A percentile compares a stretch with the other conserved stretches of the same genome.
Conservation (phyloP, 2,113 vertebrate species). For the Sorex araneus region DNA sequence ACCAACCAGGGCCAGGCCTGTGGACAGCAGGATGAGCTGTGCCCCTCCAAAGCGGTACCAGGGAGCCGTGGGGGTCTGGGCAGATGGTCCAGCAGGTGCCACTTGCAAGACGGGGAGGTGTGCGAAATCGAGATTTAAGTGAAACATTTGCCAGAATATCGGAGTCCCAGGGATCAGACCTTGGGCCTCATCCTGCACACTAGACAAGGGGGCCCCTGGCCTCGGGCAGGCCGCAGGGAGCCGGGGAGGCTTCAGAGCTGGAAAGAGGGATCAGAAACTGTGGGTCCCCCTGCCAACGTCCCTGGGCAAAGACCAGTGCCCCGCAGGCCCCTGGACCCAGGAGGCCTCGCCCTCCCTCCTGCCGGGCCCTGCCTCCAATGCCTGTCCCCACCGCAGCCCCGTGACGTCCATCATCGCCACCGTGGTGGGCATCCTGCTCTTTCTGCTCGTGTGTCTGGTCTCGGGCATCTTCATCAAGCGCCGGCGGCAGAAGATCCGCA, state of each 20-base stretch:
- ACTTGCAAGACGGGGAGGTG: background rate
- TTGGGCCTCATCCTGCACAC: background rate
- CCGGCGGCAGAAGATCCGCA: conserved; percentile 93
- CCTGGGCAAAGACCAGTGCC: background rate
- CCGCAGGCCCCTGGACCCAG: background rate
- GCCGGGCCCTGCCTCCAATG: background rate
- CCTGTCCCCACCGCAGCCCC: conserved; percentile 87
- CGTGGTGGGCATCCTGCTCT: conserved; percentile 93
- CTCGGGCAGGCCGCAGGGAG: background rate
- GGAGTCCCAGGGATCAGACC: background rate
- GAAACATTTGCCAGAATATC: background rate
- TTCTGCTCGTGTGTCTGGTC: conserved; percentile 91
- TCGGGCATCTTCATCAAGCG: conserved; percentile 92
- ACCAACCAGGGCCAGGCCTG: background rate
- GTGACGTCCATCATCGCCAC: conserved; percentile 94
- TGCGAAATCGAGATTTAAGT: background rate
- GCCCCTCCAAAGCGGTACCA: no score
- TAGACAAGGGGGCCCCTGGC: background rate
- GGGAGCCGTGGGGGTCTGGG: background rate
- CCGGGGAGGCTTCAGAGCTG: background rate
- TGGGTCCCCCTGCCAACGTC: background rate
- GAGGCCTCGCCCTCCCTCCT: background rate
- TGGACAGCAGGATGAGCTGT: no score
- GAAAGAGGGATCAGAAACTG: background rate
- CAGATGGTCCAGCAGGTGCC: background rate